These are phyloP conservation scores for Tauraco hartlaubi DNA, from an alignment of 2,797 vertebrate species.

Conservation along the genomic window DNA sequence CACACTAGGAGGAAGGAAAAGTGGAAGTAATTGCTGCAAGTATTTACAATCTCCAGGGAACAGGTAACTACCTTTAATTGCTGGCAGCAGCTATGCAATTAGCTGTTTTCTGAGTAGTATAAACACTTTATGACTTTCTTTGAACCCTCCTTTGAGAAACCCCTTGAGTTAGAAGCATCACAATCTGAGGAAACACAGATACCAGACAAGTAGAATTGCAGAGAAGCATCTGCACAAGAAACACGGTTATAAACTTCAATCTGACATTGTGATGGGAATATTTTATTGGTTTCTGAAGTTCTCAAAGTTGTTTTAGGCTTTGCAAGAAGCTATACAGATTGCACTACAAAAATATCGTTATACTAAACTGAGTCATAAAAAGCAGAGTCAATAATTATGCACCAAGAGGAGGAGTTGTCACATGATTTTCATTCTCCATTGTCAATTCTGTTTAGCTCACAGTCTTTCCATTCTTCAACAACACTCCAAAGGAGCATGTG, in stretches of 20 bases:
- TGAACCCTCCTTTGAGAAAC: neutral
- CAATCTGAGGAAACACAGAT: neutral
- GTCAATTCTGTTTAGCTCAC: neutral
- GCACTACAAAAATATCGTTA: neutral
- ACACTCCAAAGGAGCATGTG: neutral
- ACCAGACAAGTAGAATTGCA: neutral
- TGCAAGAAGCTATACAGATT: neutral
- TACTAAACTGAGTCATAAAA: neutral
- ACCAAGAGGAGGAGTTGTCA: neutral
- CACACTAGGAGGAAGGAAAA: neutral
- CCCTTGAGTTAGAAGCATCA: neutral
- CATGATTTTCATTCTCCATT: neutral
- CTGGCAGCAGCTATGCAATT: neutral
- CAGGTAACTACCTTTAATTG: neutral
- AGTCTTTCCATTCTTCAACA: neutral
- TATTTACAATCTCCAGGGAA: neutral
- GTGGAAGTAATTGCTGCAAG: neutral
- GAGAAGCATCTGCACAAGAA: neutral
- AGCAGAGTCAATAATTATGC: neutral
- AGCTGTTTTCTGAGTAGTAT: neutral
- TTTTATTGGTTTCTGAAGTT: neutral
- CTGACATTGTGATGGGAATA: neutral
- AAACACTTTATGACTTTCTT: neutral
- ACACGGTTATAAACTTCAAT: neutral
- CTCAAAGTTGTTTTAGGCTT: neutral